These are phyloP conservation scores for Pollenia labialis DNA, from an alignment of 2,888 invertebrate genomes.

Conservation along the genomic window DNA sequence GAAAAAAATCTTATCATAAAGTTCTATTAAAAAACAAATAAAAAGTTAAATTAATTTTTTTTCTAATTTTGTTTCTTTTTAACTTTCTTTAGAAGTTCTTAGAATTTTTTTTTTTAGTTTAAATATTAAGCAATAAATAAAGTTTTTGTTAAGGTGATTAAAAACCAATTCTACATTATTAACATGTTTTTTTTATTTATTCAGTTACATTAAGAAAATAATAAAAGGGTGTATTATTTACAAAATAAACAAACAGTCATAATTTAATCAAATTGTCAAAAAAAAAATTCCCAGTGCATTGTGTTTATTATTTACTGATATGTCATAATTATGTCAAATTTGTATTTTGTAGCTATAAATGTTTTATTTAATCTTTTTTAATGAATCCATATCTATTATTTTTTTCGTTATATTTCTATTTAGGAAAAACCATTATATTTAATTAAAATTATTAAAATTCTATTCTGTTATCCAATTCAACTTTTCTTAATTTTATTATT, in stretches of 20 bases:
- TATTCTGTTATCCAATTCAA: conserved; percentile 31
- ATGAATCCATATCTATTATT: background rate
- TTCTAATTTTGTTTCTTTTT: background rate
- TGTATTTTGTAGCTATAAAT: background rate
- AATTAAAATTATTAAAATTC: conserved; percentile 15
- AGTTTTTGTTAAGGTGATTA: conserved; percentile 24
- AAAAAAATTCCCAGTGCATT: background rate
- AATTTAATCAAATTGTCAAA: conserved; percentile 12
- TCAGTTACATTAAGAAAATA: conserved; percentile 9
- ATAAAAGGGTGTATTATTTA: background rate
- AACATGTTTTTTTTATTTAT: conserved; percentile 12
- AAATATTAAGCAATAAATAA: conserved; percentile 46
- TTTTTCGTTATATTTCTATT: background rate
- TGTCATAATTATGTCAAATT: conserved; percentile 28
- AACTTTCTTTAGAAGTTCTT: background rate
- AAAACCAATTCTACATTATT: conserved; percentile 35
- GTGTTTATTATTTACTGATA: background rate
- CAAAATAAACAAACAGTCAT: background rate
- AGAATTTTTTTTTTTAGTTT: background rate
- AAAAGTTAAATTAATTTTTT: background rate
- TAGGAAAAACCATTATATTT: background rate
- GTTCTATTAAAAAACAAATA: background rate
- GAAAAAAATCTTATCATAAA: conserved; percentile 36
- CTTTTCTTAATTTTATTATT: conserved; percentile 22
- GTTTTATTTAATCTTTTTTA: background rate